Evolutionary conservation across 1,140 invertebrate genomes (phyloP).

Genomic region (Drosophila mauritiana): DNA sequence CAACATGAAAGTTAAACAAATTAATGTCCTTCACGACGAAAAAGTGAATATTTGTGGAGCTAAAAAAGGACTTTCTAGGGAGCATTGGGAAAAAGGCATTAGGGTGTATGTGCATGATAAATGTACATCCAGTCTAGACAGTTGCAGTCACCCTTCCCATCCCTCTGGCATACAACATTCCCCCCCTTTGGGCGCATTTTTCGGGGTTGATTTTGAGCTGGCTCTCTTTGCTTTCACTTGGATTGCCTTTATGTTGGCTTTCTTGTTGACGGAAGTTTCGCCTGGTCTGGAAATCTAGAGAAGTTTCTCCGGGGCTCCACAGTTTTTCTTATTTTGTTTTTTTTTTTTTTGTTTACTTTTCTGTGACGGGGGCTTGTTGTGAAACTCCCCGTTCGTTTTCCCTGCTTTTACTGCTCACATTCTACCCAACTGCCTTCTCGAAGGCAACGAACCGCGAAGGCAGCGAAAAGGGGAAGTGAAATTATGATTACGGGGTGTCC

Average conservation of each 20-base stretch:
- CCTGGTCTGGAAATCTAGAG: conserved; percentile 51
- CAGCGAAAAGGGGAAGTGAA: conserved; percentile 27
- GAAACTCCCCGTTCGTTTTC: conserved; percentile 13
- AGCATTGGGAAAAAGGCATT: conserved; percentile 12
- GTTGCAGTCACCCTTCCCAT: conserved; percentile 51
- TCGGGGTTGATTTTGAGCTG: conserved; percentile 70
- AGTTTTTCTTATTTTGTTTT: conserved; percentile 9
- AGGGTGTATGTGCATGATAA: conserved; percentile 49
- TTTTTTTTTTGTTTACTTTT: conserved; percentile 62
- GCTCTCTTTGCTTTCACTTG: conserved; percentile 54
- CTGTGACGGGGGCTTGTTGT: conserved; percentile 37
- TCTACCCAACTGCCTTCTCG: conserved; percentile 5
- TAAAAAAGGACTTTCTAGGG: conserved; percentile 8
- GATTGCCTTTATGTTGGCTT: conserved; percentile 53
- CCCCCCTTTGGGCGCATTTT: conserved; percentile 54
- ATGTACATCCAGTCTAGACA: conserved; percentile 75
- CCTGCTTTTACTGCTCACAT: neutral
- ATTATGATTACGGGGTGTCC: conserved; percentile 31
- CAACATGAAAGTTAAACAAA: neutral
- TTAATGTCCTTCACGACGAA: neutral
- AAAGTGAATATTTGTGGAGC: neutral
- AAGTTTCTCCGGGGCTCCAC: conserved; percentile 46
- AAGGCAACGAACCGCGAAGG: conserved; percentile 37
- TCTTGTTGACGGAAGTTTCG: conserved; percentile 72
- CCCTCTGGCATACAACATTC: conserved; percentile 25